Base-by-base conservation (phyloP, 2,888 invertebrate species). In the Himalopsyche tibetana region DNA sequence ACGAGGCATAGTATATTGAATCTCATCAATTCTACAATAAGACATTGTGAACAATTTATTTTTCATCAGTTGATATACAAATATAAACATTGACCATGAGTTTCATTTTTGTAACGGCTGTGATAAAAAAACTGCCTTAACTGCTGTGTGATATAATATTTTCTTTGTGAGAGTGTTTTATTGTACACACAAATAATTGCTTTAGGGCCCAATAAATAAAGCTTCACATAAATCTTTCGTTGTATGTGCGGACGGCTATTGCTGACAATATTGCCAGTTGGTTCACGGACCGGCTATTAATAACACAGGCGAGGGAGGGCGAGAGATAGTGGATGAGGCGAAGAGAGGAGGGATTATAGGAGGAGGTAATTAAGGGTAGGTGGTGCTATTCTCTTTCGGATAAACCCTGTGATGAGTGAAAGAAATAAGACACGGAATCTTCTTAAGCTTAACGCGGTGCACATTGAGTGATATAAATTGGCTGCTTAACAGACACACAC, bases 241-340 rank as follows among this genome's bases (percentile, higher is more conserved):
- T 63, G 63, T 63, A 63, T 63, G 63, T 63, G 63, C 19, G 63
- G 28, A 63, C 28, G 63, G 63, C 63, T 63, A 85, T 85, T 85
- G 28, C 82, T 15, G 82, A 51, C 82, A 82, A 85, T 82, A 85
- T 82, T 82, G 82, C 82, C 38, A 85, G 85, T 85, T 82, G 80
- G 83, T 80, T 83, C 87, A 87, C 85, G 87, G 83, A 83, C 82
- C 51, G 82, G 87, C 85, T 83, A 87, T 87, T 87, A 87, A 87
- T 87, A 87, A 87, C 82, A 82, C n/a, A 79, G 42, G 19, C 51
- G 74, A 55, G 80, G 45, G 85, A 19, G 82, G 85, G 55, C 11
- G 85, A 55, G 38, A 55, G 80, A 55, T 51, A 40, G 85, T 63
- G 86, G 38, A 80, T 56, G 28, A 74, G 74, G 81, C 83, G 51